Evolutionary conservation across 2,888 invertebrate genomes (phyloP).

Genomic region (Melolontha melolontha): DNA sequence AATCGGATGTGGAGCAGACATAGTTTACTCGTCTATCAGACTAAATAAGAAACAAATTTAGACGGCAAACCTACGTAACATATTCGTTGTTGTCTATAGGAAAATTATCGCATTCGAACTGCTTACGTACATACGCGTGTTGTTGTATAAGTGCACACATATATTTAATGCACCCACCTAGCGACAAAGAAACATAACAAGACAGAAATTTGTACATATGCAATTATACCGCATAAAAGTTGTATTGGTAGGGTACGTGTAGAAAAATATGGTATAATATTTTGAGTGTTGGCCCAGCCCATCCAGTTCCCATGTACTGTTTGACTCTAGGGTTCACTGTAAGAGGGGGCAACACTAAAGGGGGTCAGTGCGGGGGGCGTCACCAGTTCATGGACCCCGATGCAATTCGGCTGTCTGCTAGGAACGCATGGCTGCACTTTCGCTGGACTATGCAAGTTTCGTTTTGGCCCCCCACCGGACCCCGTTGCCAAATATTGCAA

Average conservation of each 20-base stretch:
- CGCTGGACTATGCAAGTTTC: conserved; percentile 63
- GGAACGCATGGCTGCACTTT: conserved; percentile 67
- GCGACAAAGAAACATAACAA: conserved; percentile 11
- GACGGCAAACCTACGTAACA: conserved; percentile 9
- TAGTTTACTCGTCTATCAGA: conserved; percentile 22
- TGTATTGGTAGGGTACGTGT: conserved; percentile 29
- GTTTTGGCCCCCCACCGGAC: conserved; percentile 49
- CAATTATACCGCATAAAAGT: neutral
- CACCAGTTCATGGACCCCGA: conserved; percentile 61
- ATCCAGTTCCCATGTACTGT: conserved; percentile 54
- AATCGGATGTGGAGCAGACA: conserved; percentile 34
- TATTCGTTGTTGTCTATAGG: conserved; percentile 20
- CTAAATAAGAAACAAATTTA: conserved; percentile 29
- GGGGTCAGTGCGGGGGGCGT: conserved; percentile 49
- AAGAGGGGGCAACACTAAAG: conserved; percentile 40
- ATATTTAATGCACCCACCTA: conserved; percentile 19
- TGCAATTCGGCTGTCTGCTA: conserved; percentile 66
- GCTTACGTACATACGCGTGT: neutral
- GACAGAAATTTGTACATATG: neutral
- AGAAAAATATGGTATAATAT: conserved; percentile 45
- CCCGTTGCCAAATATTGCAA: conserved; percentile 53
- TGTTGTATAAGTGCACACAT: conserved; percentile 2
- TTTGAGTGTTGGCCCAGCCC: conserved; percentile 52
- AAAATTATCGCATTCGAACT: neutral
- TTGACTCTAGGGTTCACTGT: conserved; percentile 47